Base-by-base conservation (phyloP, 2,113 vertebrate genomes). In the Odocoileus virginianus region DNA sequence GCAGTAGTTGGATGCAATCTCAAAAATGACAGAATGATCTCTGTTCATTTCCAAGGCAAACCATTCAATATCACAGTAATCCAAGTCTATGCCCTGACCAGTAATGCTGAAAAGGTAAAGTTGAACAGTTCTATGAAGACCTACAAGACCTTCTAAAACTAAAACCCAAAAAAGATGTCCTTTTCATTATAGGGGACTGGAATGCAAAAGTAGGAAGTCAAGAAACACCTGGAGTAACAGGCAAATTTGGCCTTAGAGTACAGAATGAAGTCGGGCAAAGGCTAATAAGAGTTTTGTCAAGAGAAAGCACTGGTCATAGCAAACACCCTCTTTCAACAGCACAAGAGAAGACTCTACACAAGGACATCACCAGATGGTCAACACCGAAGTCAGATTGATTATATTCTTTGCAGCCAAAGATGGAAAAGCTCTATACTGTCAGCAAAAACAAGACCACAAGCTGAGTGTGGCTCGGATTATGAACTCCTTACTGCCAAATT, bases 161-260 rank as follows among this genome's bases (percentile, higher is more conserved):
- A 36, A 67, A 17, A 36, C 33, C 33, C 16, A 0, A 0, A 67
- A 67, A 67, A 67, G 33, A 21, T 4, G 64, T 10, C 17, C 33
- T 67, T 67, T 67, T 36, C 33, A 67, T 67, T 67, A 67, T 19
- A 21, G 33, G 33, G 33, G 33, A 67, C 17, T 67, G 64, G 64
- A 67, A 67, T 67, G 33, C 8, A 36, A 67, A 67, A n/a, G 64
- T 21, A 19, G 33, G 4, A 67, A 67, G 64, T 67, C 33, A 67
- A 36, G 64, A 67, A 67, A 67, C 1, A 36, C 8, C 33, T 67
- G 33, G 64, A 67, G 33, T 67, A 21, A 67, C 9, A 36, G 64
- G 64, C 1, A 67, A 67, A 21, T 67, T 67, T 67, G 33, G 33
- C 7, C 33, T 19, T 36, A 17, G 64, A 36, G 2, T 67, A n/a